Percentiles rank a stretch among this genome's conserved stretches.
Conservation (phyloP, 2,888 invertebrate species). For the Caradrina kadenii region DNA sequence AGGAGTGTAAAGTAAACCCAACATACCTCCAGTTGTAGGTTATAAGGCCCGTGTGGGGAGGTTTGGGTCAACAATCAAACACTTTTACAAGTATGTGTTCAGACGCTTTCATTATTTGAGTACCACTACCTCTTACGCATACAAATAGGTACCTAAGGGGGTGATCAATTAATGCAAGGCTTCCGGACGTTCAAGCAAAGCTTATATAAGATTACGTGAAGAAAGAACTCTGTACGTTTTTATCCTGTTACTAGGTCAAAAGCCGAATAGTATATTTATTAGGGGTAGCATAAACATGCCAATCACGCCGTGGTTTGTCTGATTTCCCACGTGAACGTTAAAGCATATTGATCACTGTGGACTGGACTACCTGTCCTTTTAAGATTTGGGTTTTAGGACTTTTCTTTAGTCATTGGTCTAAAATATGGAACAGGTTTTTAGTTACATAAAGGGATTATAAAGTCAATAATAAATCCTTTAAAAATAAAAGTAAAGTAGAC, state of each 20-base stretch:
- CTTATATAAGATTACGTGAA: slow-evolving; percentile 11
- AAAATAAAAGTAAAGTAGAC: too few species aligned
- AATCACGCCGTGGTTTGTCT: slow-evolving; percentile 36
- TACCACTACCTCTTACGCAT: slow-evolving; percentile 14
- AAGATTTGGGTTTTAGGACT: background rate
- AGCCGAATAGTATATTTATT: slow-evolving; percentile 43
- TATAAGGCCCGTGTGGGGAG: too few species aligned
- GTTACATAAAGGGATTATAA: too few species aligned
- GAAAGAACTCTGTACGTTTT: background rate
- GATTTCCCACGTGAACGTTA: slow-evolving; percentile 55
- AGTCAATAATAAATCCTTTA: too few species aligned
- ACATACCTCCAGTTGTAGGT: too few species aligned
- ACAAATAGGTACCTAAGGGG: slow-evolving; percentile 26
- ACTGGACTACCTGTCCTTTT: slow-evolving; percentile 20
- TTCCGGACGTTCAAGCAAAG: background rate
- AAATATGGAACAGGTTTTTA: background rate
- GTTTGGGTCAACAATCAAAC: background rate
- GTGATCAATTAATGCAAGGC: slow-evolving; percentile 30
- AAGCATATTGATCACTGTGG: slow-evolving; percentile 23
- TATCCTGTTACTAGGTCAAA: slow-evolving; percentile 21
- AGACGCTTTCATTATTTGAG: slow-evolving; percentile 29
- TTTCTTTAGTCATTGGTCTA: background rate
- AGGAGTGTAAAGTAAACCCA: too few species aligned
- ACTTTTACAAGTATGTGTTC: slow-evolving; percentile 5
- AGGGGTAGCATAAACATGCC: slow-evolving; percentile 32